Percentiles rank a stretch among this genome's conserved stretches.
Evolutionary conservation across 2,888 invertebrate species (phyloP).

Genomic region (Helicoverpa assulta): DNA sequence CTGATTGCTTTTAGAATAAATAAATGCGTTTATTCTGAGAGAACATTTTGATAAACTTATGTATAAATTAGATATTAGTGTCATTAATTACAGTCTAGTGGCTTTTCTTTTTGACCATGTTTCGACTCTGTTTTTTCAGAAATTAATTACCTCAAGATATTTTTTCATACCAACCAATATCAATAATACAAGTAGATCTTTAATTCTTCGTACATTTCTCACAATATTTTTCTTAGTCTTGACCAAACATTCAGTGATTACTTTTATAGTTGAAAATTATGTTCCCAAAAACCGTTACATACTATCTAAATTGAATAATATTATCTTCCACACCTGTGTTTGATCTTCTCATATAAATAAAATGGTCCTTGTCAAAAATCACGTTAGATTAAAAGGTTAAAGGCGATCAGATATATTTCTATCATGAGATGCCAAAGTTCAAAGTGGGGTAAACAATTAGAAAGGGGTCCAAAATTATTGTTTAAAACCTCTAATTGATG

Average conservation of each 20-base stretch:
- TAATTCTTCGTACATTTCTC: no score
- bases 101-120: no score
- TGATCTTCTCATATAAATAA: conserved; percentile 78
- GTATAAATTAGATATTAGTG: no score
- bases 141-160: no score
- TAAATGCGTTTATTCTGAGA: no score
- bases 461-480: conserved; percentile 46
- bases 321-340: conserved; percentile 75
- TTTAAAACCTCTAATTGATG: conserved; percentile 42
- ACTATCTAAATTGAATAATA: conserved; percentile 42
- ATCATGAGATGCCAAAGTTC: conserved; percentile 75
- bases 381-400: conserved; percentile 63
- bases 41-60: no score
- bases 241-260: not conserved
- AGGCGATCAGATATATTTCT: conserved; percentile 71
- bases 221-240: no score
- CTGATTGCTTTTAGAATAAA: no score
- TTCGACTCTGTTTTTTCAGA: no score
- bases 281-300: conserved; percentile 60
- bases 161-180: no score
- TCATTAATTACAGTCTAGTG: no score
- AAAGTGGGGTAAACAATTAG: conserved; percentile 67
- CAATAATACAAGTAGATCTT: no score
- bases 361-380: conserved; percentile 61
- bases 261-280: not conserved